Evolutionary conservation across 2,797 vertebrate species (phyloP).

Genomic region (Amniataba percoides): DNA sequence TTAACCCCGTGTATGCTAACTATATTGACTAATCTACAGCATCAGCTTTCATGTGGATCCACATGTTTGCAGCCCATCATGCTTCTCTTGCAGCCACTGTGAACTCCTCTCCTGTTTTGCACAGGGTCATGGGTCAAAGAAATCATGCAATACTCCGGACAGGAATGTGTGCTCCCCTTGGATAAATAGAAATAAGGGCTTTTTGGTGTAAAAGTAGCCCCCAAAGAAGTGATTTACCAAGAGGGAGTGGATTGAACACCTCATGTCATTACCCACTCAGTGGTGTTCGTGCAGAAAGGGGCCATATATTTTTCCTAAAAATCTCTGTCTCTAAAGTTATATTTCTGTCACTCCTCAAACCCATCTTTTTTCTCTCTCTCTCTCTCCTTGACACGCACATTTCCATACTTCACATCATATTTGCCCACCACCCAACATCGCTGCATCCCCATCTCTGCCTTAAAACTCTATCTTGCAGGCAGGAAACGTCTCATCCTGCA

Average conservation of each 20-base stretch:
- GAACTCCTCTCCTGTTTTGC: slow-evolving; percentile 57
- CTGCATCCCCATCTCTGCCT: slow-evolving; percentile 44
- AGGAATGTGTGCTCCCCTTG: slow-evolving; percentile 19
- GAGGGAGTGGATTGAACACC: background rate
- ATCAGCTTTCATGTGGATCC: slow-evolving; percentile 33
- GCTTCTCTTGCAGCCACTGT: slow-evolving; percentile 38
- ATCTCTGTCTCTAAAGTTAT: slow-evolving; percentile 3
- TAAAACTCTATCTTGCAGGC: slow-evolving; percentile 99
- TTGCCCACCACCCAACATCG: background rate
- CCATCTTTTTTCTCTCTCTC: background rate
- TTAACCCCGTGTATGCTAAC: slow-evolving; percentile 10
- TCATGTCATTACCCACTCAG: background rate
- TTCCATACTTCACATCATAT: slow-evolving; percentile 10
- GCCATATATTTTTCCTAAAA: background rate
- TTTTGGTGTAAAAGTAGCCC: slow-evolving; percentile 35
- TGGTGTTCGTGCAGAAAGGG: slow-evolving; percentile 31
- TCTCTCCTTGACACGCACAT: background rate
- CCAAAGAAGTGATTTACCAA: slow-evolving; percentile 21
- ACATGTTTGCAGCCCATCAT: slow-evolving; percentile 43
- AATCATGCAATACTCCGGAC: slow-evolving; percentile 53
- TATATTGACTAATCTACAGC: slow-evolving; percentile 45
- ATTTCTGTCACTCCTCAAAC: background rate
- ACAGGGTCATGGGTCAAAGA: slow-evolving; percentile 60
- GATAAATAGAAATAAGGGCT: slow-evolving; percentile 16
- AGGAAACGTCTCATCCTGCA: slow-evolving; percentile 97